Conservation (phyloP, 2,888 invertebrate species). For the Sturmia bella region DNA sequence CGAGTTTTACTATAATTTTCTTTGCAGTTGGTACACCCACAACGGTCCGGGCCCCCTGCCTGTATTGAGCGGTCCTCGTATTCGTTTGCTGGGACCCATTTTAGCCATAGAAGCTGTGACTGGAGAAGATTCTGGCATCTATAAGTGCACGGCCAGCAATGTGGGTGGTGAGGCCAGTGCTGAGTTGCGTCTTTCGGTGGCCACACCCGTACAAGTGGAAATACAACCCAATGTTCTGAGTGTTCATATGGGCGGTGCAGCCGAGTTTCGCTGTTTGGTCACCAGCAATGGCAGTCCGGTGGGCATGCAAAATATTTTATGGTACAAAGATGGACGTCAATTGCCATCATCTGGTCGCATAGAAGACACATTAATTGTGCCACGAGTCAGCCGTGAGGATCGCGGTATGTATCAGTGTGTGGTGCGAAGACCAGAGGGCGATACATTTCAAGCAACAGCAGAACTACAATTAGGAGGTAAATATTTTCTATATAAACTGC, state of each 20-base stretch:
- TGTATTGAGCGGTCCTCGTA: constrained; percentile 85
- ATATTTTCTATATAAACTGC: constrained; percentile 68
- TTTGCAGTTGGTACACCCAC: constrained; percentile 86
- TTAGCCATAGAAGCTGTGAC: constrained; percentile 88
- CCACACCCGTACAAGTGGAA: constrained; percentile 86
- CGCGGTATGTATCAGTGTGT: constrained; percentile 90
- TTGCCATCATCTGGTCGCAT: constrained; percentile 86
- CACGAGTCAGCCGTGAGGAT: constrained; percentile 87
- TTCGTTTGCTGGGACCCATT: constrained; percentile 86
- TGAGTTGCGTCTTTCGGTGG: constrained; percentile 86
- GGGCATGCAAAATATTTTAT: constrained; percentile 84
- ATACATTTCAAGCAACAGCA: constrained; percentile 89
- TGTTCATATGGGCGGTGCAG: constrained; percentile 89
- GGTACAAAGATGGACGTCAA: constrained; percentile 87
- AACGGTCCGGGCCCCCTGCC: constrained; percentile 86
- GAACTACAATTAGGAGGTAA: constrained; percentile 88
- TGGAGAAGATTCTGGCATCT: constrained; percentile 86
- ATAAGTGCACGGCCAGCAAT: constrained; percentile 87
- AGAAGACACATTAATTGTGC: constrained; percentile 85
- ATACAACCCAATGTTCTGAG: constrained; percentile 86
- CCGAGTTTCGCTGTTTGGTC: constrained; percentile 87
- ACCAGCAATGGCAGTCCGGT: constrained; percentile 84
- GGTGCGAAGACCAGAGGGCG: constrained; percentile 87
- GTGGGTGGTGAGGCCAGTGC: constrained; percentile 87
- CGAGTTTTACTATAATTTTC: background rate